These are phyloP conservation scores for Rhabditoides inermis DNA, from an alignment of 2,888 invertebrate species.

Conservation along the genomic window DNA sequence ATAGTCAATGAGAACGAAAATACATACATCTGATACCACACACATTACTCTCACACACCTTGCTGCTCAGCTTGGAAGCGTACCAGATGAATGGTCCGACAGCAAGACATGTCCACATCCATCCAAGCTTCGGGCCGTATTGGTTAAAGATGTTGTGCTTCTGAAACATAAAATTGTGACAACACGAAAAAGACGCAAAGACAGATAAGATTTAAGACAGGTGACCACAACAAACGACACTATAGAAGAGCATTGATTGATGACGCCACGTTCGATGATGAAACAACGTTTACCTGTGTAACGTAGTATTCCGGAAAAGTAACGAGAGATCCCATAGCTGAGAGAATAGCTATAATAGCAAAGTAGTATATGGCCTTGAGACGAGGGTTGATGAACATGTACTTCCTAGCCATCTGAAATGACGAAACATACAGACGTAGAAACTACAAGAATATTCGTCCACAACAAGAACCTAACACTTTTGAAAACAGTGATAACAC, in stretches of 20 bases:
- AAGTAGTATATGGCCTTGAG: slow-evolving; percentile 40
- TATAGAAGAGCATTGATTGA: slow-evolving; percentile 8
- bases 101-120: slow-evolving; percentile 85
- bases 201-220: neutral
- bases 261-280: too few species aligned
- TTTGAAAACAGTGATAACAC: too few species aligned
- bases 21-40: too few species aligned
- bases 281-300: slow-evolving; percentile 11
- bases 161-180: slow-evolving; percentile 59
- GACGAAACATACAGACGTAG: too few species aligned
- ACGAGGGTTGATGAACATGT: slow-evolving; percentile 34
- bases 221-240: neutral
- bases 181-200: neutral
- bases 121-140: slow-evolving; percentile 89
- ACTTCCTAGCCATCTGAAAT: slow-evolving; percentile 31
- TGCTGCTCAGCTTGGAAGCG: too few species aligned
- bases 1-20: too few species aligned
- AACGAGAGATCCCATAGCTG: slow-evolving; percentile 22
- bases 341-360: slow-evolving; percentile 26
- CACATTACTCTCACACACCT: too few species aligned
- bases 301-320: slow-evolving; percentile 22
- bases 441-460: too few species aligned
- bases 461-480: too few species aligned
- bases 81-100: slow-evolving; percentile 68
- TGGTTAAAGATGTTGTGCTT: slow-evolving; percentile 83